Evolutionary conservation across 2,113 vertebrate genomes (phyloP).

Genomic region (Cheirogaleus medius): DNA sequence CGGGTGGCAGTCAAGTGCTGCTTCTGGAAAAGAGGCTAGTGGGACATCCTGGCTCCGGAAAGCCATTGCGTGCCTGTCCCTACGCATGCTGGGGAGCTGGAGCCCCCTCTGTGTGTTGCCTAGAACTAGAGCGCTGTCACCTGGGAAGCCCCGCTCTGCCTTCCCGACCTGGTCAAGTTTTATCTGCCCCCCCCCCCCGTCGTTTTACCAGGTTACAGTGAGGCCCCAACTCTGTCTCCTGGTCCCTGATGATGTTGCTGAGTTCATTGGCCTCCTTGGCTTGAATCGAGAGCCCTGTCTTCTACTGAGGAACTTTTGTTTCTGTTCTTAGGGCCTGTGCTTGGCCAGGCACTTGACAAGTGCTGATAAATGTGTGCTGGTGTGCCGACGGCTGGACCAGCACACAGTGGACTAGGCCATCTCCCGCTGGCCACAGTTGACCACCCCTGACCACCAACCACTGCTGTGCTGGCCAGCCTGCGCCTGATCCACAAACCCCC

Average conservation of each 20-base stretch:
- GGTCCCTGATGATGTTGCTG: accelerated
- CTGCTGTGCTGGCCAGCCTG: neutral
- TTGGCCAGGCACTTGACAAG: neutral
- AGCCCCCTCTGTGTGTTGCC: neutral
- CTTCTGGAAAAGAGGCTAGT: neutral
- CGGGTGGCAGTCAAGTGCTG: neutral
- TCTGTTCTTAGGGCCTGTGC: neutral
- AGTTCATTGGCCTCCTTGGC: neutral
- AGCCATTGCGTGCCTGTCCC: accelerated
- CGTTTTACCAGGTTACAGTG: neutral
- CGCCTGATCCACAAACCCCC: accelerated
- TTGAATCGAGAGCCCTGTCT: neutral
- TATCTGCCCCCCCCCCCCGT: neutral
- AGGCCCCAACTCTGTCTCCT: neutral
- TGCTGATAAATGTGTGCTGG: too few relatives aligned
- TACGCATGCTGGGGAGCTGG: neutral
- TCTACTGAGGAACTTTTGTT: neutral
- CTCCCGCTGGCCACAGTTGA: accelerated
- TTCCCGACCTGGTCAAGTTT: neutral
- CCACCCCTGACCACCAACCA: accelerated
- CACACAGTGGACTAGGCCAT: accelerated
- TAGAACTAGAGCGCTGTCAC: neutral
- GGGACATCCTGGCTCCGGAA: accelerated
- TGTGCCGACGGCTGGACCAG: neutral
- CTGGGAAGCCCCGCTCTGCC: neutral